Evolutionary conservation across 2,888 invertebrate genomes (phyloP), one percentile per base, ranked within the genome.

Genomic region (Tortrix viridana): DNA sequence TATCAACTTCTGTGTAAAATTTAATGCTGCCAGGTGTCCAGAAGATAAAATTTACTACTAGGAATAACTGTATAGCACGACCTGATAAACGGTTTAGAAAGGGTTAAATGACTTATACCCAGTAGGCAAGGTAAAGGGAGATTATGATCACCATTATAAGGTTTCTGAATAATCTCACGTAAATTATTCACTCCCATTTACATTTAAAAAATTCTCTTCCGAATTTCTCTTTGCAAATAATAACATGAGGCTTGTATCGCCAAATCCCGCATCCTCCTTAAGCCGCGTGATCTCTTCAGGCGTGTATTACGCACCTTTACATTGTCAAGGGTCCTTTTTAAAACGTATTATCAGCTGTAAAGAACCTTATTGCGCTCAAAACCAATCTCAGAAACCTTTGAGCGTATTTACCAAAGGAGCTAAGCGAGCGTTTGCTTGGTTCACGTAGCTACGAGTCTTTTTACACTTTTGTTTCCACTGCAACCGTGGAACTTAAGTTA

Each of bases 291-390:
- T 41, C 50, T 22, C 23, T 26, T 47, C 46, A 19, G 47, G 19
- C 50, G 43, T 50, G 6, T 16, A 59, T 59, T 44, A 37, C 43
- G 49, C 46, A 59, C 52, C 37, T 52, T 53, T 46, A 53, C 50
- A 16, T 47, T 46, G 53, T 53, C 60, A n/a, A 60, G 53, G 38
- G 53, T 46, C 37, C 60, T 53, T 60, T n/a, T 46, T 26, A 38
- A 52, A 53, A 38, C 19, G 23, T 41, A 47, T 60, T 47, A 46
- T 47, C 37, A 56, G 20, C 55, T 47, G 44, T 56, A 37, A 38
- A 23, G 47, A 16, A 47, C 23, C 22, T 47, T 38, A 60, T 52
- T 53, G 14, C 47, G 32, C 46, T 37, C 37, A 22, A 7, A 47
- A 46, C 38, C 22, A 38, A 23, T 20, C 47, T 22, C 47, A 38